Evolutionary conservation across 2,888 invertebrate genomes (phyloP).

Genomic region (Pedicia rivosa): DNA sequence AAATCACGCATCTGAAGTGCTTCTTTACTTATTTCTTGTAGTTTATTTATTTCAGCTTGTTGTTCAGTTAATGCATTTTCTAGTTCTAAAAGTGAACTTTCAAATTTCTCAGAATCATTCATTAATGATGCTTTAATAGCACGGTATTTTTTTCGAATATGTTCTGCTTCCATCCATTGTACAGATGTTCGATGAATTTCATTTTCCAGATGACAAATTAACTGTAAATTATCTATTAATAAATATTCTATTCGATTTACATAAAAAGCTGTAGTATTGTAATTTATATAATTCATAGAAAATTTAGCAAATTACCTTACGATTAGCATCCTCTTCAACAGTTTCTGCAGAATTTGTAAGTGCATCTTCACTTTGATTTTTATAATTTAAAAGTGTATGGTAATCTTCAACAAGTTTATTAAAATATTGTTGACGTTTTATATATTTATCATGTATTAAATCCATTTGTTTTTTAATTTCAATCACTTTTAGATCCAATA

Average conservation of each 20-base stretch:
- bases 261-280: neutral
- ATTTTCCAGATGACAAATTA: conserved; percentile 56
- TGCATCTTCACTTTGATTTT: conserved; percentile 28
- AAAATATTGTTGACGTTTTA: conserved; percentile 42
- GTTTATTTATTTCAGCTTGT: conserved; percentile 53
- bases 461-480: conserved; percentile 59
- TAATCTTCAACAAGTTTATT: conserved; percentile 42
- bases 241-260: conserved; percentile 1
- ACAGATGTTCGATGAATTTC: conserved; percentile 66
- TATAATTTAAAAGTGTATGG: conserved; percentile 41
- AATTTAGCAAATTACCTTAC: conserved; percentile 37
- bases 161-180: conserved; percentile 67
- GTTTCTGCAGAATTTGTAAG: conserved; percentile 21
- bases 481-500: conserved; percentile 48
- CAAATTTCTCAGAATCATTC: conserved; percentile 56
- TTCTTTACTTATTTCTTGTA: conserved; percentile 57
- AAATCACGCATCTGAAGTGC: conserved; percentile 54
- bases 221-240: conserved; percentile 26
- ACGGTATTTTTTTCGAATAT: conserved; percentile 59
- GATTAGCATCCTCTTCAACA: conserved; percentile 39
- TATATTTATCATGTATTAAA: conserved; percentile 50
- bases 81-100: conserved; percentile 50
- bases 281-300: neutral
- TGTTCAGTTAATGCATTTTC: conserved; percentile 52
- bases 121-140: conserved; percentile 51